These are phyloP conservation scores for Saturnia japonica DNA, from an alignment of 2,888 invertebrate species.

Conservation along the genomic window DNA sequence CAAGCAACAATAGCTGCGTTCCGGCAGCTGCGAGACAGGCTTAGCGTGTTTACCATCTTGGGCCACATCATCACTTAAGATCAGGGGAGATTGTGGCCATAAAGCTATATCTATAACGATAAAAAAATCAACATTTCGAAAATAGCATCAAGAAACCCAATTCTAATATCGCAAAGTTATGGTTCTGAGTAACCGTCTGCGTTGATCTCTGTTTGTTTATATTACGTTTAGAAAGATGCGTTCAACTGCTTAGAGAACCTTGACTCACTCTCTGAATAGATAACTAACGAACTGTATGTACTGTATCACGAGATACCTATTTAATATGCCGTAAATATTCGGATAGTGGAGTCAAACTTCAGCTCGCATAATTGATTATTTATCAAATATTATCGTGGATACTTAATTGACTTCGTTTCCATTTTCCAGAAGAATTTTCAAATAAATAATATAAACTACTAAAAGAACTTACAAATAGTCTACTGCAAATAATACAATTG, in stretches of 20 bases:
- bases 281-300: slow-evolving; percentile 44
- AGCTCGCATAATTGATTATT: not conserved
- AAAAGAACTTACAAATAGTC: not conserved
- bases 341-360: not conserved
- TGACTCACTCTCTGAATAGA: slow-evolving; percentile 64
- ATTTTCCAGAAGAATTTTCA: not conserved
- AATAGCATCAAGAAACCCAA: slow-evolving; percentile 19
- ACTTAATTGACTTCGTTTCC: not conserved
- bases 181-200: slow-evolving; percentile 25
- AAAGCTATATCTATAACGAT: too few relatives aligned
- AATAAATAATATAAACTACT: not conserved
- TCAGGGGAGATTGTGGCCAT: too few relatives aligned
- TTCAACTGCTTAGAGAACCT: slow-evolving; percentile 43
- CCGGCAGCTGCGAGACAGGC: too few relatives aligned
- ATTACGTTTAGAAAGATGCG: slow-evolving; percentile 34
- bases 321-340: slow-evolving; percentile 13
- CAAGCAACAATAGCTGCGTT: too few relatives aligned
- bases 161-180: slow-evolving; percentile 6
- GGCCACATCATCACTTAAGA: too few relatives aligned
- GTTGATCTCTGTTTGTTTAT: slow-evolving; percentile 42
- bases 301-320: slow-evolving; percentile 28
- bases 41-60: too few relatives aligned
- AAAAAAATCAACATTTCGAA: too few relatives aligned
- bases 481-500: not conserved
- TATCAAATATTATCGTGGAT: not conserved